These are phyloP conservation scores for Anoplopoma fimbria DNA, from an alignment of 2,113 vertebrate genomes.

Conservation along the genomic window DNA sequence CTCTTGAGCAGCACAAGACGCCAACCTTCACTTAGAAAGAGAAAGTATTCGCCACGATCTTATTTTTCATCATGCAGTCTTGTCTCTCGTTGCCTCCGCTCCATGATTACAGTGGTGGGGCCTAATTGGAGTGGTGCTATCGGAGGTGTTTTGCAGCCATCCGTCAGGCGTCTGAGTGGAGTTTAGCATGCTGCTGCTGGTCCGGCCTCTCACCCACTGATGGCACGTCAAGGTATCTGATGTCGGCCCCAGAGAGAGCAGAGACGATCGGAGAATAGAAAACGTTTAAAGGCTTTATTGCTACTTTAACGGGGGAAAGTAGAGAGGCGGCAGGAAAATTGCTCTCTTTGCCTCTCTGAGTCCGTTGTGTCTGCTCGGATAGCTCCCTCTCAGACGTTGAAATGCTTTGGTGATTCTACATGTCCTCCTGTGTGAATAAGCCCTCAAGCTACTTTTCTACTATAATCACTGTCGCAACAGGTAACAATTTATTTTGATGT, in stretches of 20 bases:
- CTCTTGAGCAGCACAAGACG: slow-evolving; percentile 31
- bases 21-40: slow-evolving; percentile 16
- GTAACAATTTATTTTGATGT: background rate
- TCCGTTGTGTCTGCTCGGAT: slow-evolving; percentile 2
- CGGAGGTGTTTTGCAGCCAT: slow-evolving; percentile 48
- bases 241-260: slow-evolving; percentile 37
- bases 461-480: background rate
- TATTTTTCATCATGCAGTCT: background rate
- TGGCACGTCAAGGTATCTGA: slow-evolving; percentile 52
- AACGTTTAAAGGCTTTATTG: slow-evolving; percentile 56
- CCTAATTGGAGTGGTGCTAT: slow-evolving; percentile 56
- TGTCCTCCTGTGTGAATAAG: background rate
- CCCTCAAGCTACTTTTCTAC: background rate
- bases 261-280: slow-evolving; percentile 42
- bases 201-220: slow-evolving; percentile 31
- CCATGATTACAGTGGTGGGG: slow-evolving; percentile 5
- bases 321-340: slow-evolving; percentile 21
- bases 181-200: slow-evolving; percentile 40
- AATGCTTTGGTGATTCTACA: background rate
- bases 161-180: slow-evolving; percentile 47
- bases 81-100: background rate
- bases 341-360: slow-evolving; percentile 30
- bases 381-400: background rate
- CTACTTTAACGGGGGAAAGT: slow-evolving; percentile 34
- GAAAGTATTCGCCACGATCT: background rate